These are phyloP conservation scores for Chrysopilus asiliformis DNA, from an alignment of 2,888 invertebrate genomes.

Conservation along the genomic window DNA sequence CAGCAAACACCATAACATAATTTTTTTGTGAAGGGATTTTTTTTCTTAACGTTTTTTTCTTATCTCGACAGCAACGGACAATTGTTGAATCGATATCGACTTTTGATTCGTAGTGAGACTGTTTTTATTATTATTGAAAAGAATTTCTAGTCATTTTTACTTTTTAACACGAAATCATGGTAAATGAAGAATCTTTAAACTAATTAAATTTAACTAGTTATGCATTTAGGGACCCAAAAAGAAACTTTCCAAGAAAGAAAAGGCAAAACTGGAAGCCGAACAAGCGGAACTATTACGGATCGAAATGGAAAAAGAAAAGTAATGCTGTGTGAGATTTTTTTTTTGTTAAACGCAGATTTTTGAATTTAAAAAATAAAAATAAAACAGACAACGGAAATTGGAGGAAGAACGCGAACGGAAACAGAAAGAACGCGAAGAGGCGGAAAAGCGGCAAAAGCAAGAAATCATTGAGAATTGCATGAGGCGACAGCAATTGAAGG, in stretches of 20 bases:
- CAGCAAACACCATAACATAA: no score
- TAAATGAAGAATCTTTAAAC: no score
- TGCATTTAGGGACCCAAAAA: constrained; percentile 37
- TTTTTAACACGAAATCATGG: no score
- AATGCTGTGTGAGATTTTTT: background rate
- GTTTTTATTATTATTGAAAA: no score
- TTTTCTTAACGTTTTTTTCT: no score
- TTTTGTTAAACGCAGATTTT: background rate
- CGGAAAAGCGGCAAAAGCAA: constrained; percentile 29
- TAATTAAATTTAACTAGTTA: no score
- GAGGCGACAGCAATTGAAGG: constrained; percentile 28
- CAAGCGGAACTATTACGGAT: constrained; percentile 34
- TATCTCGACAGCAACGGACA: no score
- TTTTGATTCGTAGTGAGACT: no score
- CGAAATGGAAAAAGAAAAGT: constrained; percentile 37
- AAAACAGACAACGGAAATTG: constrained; percentile 26
- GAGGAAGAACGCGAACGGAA: constrained; percentile 34
- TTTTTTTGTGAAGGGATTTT: no score
- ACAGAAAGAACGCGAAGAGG: constrained; percentile 32
- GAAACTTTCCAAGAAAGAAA: constrained; percentile 37
- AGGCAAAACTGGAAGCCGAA: constrained; percentile 33
- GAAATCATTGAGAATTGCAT: constrained; percentile 33
- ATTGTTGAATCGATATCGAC: no score
- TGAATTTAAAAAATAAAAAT: background rate
- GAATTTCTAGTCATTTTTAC: no score